phyloP scores from a whole-genome alignment of 2,888 invertebrate species.

The Polymixis lichenea region DNA sequence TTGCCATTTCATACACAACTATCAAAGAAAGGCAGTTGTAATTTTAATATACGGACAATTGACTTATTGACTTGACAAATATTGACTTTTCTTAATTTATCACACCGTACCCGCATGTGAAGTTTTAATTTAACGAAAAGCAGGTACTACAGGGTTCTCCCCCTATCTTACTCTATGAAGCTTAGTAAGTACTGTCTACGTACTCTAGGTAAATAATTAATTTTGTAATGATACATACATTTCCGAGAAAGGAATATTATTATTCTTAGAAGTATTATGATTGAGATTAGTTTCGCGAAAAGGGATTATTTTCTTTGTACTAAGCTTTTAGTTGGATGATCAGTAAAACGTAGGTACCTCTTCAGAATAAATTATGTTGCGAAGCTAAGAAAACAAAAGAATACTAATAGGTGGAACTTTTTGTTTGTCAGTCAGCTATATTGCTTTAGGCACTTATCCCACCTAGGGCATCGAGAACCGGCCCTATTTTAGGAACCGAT shows the following conservation, averaged over 20 bases:
- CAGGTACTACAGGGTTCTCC: neutral
- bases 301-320: neutral
- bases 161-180: neutral
- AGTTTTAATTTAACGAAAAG: constrained; percentile 28
- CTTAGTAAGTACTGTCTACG: neutral
- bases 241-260: neutral
- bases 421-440: neutral
- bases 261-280: neutral
- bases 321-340: neutral
- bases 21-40: neutral
- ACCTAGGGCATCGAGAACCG: too few species aligned
- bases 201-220: constrained; percentile 5
- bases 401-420: neutral
- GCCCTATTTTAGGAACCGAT: too few species aligned
- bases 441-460: too few species aligned
- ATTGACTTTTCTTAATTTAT: neutral
- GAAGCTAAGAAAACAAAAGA: neutral
- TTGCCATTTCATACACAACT: neutral
- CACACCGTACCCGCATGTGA: neutral
- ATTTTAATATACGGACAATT: neutral
- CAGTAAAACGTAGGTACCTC: neutral
- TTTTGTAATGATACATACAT: neutral
- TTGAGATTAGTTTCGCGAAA: neutral
- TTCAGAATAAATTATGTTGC: constrained; percentile 3
- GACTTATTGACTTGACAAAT: too few species aligned